Evolutionary conservation across 2,113 vertebrate genomes (phyloP).

Genomic region (Chaetodon trifascialis): DNA sequence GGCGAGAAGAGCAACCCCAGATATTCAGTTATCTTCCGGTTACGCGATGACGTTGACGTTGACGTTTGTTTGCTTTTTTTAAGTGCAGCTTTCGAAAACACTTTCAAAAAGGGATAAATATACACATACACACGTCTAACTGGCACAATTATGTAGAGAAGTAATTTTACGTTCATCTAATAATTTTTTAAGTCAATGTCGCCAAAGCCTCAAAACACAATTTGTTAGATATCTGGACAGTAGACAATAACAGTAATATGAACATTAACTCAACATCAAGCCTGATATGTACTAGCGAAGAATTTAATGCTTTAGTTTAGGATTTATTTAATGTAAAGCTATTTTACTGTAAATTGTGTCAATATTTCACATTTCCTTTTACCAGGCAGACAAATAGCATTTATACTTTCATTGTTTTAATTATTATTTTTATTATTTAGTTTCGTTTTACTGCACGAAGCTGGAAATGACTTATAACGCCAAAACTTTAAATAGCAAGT

Average conservation of each 20-base stretch:
- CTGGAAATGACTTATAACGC: too few relatives aligned
- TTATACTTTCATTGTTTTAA: background rate
- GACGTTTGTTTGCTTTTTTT: background rate
- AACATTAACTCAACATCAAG: too few relatives aligned
- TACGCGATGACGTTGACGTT: slow-evolving; percentile 46
- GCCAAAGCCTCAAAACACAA: too few relatives aligned
- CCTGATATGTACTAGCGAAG: too few relatives aligned
- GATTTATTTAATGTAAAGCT: background rate
- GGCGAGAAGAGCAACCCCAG: slow-evolving; percentile 28
- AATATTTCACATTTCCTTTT: background rate
- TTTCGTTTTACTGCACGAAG: too few relatives aligned
- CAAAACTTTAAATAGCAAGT: too few relatives aligned
- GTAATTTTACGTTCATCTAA: background rate
- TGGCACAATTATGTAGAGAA: background rate
- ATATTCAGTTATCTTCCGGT: slow-evolving; percentile 36
- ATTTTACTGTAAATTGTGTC: too few relatives aligned
- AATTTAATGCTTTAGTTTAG: too few relatives aligned
- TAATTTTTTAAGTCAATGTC: too few relatives aligned
- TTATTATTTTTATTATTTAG: too few relatives aligned
- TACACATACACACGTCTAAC: background rate
- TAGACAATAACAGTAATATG: too few relatives aligned
- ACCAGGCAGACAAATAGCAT: background rate
- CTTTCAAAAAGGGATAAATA: too few relatives aligned
- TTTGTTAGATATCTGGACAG: background rate
- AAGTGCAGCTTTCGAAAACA: background rate